Conservation (phyloP, 1,140 invertebrate species). For the Ectropis grisescens region DNA sequence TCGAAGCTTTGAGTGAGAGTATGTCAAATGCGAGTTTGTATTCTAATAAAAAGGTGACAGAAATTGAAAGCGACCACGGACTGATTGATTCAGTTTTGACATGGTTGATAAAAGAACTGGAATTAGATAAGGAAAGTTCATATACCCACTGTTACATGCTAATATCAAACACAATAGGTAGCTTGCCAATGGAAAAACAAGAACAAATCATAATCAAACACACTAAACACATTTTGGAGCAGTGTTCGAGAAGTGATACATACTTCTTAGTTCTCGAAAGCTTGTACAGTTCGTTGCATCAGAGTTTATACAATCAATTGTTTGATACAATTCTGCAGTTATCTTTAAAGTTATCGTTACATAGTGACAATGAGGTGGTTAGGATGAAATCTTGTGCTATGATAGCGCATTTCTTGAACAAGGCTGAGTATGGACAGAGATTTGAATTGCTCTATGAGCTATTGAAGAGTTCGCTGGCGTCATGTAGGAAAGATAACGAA, state of each 20-base stretch:
- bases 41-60: constrained; percentile 34
- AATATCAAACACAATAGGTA: constrained; percentile 46
- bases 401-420: constrained; percentile 67
- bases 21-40: constrained; percentile 44
- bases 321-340: constrained; percentile 43
- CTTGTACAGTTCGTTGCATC: constrained; percentile 43
- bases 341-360: constrained; percentile 33
- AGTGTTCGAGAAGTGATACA: constrained; percentile 27
- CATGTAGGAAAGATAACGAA: constrained; percentile 26
- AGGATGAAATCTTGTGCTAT: constrained; percentile 45
- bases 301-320: constrained; percentile 27
- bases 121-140: constrained; percentile 16
- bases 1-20: constrained; percentile 36
- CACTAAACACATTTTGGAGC: constrained; percentile 23
- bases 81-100: constrained; percentile 41
- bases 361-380: constrained; percentile 24
- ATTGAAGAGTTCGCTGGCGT: constrained; percentile 31
- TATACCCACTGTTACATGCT: constrained; percentile 37
- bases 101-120: constrained; percentile 37
- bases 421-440: constrained; percentile 41
- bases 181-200: constrained; percentile 40
- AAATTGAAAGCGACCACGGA: constrained; percentile 56
- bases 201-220: constrained; percentile 31
- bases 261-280: constrained; percentile 51
- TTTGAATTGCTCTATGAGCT: constrained; percentile 45